phyloP scores from a whole-genome alignment of 2,797 vertebrate species.

The Microctenopoma steveboyesi region DNA sequence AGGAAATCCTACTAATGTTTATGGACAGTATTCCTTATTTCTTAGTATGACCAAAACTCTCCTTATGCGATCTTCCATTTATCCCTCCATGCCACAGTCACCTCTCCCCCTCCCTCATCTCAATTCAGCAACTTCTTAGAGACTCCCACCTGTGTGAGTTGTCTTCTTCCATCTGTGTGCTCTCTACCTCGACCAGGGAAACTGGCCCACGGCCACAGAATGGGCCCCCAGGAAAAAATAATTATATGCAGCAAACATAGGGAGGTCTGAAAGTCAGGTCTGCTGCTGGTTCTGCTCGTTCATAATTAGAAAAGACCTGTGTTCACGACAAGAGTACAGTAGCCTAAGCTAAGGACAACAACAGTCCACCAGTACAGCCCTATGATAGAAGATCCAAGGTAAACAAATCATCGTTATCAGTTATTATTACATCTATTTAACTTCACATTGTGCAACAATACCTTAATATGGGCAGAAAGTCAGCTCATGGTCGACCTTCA shows the following conservation, averaged over 20 bases:
- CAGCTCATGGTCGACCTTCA: constrained; percentile 7
- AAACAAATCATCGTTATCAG: neutral
- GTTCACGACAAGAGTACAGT: neutral
- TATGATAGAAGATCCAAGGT: neutral
- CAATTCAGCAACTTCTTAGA: constrained; percentile 63
- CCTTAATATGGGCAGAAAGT: neutral
- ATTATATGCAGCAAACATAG: constrained; percentile 44
- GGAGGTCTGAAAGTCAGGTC: constrained; percentile 4
- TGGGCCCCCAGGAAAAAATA: constrained; percentile 52
- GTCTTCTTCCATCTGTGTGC: constrained; percentile 66
- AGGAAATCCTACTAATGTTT: neutral
- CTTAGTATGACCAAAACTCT: neutral
- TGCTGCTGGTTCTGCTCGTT: neutral
- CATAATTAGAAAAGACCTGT: neutral
- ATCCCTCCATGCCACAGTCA: constrained; percentile 28
- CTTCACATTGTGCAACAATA: neutral
- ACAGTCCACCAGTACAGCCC: neutral
- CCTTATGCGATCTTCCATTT: neutral
- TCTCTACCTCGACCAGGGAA: constrained; percentile 37
- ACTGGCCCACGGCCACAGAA: constrained; percentile 51
- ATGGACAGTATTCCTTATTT: neutral
- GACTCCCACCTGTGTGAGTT: constrained; percentile 64
- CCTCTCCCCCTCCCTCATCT: constrained; percentile 46
- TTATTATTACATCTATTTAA: neutral
- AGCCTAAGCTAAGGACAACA: neutral